Percentiles rank a stretch among this genome's conserved stretches.
phyloP scores from a whole-genome alignment of 2,888 invertebrate genomes.

The Melanchra persicariae region DNA sequence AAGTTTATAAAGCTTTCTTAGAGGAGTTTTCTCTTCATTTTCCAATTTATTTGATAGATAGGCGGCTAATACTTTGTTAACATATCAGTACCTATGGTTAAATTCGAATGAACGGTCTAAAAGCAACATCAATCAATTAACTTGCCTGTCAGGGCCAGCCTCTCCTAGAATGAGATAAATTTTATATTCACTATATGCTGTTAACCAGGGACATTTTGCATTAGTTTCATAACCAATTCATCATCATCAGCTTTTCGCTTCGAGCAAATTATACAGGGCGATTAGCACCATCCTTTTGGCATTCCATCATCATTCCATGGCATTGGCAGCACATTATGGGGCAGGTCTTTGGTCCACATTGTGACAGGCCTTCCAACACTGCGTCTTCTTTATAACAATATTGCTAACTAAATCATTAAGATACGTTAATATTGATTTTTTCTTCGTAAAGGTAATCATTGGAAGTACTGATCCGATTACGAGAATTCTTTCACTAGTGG shows the following conservation, averaged over 20 bases:
- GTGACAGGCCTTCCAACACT: too few species aligned
- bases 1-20: constrained; percentile 1
- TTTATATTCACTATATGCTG: neutral
- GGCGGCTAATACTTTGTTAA: neutral
- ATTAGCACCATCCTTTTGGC: too few species aligned
- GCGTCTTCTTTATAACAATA: too few species aligned
- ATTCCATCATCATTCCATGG: too few species aligned
- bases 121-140: constrained; percentile 30
- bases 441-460: too few species aligned
- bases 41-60: neutral
- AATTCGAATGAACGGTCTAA: constrained; percentile 1
- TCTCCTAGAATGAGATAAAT: neutral
- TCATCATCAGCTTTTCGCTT: neutral
- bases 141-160: neutral
- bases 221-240: neutral
- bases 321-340: too few species aligned
- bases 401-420: too few species aligned
- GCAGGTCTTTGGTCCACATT: too few species aligned
- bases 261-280: too few species aligned
- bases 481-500: too few species aligned
- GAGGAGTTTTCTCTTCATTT: neutral
- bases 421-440: too few species aligned
- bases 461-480: too few species aligned
- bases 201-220: neutral
- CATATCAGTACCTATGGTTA: neutral